A percentile compares a stretch with the other conserved stretches of the same genome.
Evolutionary conservation across 2,113 vertebrate genomes (phyloP).

Genomic region (Oophaga pumilio): DNA sequence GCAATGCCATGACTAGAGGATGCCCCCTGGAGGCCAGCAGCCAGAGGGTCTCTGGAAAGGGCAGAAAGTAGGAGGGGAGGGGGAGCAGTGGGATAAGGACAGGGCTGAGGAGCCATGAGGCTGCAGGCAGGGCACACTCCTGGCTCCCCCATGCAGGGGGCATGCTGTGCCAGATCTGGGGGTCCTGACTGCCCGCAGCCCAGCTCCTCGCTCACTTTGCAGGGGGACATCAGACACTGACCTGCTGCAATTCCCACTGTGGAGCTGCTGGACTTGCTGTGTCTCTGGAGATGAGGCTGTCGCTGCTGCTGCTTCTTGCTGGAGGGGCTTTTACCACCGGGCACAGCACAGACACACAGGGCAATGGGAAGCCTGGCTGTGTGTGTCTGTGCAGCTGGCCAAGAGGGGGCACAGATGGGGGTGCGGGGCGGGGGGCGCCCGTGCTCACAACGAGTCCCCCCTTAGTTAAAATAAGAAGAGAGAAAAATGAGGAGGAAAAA

Average conservation of each 20-base stretch:
- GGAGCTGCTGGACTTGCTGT: not conserved
- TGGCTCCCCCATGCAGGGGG: not conserved
- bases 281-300: not conserved
- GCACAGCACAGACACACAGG: slow-evolving; percentile 54
- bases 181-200: slow-evolving; percentile 10
- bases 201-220: slow-evolving; percentile 14
- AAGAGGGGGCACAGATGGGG: not conserved
- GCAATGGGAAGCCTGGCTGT: slow-evolving; percentile 47
- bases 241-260: slow-evolving; percentile 40
- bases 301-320: slow-evolving; percentile 42
- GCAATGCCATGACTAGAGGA: not conserved
- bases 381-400: slow-evolving; percentile 39
- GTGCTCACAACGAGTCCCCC: slow-evolving; percentile 25
- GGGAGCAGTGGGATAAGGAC: not conserved
- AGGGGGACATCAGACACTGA: slow-evolving; percentile 43
- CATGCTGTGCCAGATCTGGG: slow-evolving; percentile 20
- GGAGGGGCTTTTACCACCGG: slow-evolving; percentile 45
- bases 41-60: slow-evolving; percentile 6
- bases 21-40: slow-evolving; percentile 40
- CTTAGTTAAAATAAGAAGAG: slow-evolving; percentile 40
- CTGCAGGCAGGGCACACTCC: not conserved
- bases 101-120: slow-evolving; percentile 19
- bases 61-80: slow-evolving; percentile 34
- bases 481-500: slow-evolving; percentile 59
- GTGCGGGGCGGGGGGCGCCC: slow-evolving; percentile 12